phyloP scores from a whole-genome alignment of 2,797 vertebrate genomes.

The Sebastes jordani region DNA sequence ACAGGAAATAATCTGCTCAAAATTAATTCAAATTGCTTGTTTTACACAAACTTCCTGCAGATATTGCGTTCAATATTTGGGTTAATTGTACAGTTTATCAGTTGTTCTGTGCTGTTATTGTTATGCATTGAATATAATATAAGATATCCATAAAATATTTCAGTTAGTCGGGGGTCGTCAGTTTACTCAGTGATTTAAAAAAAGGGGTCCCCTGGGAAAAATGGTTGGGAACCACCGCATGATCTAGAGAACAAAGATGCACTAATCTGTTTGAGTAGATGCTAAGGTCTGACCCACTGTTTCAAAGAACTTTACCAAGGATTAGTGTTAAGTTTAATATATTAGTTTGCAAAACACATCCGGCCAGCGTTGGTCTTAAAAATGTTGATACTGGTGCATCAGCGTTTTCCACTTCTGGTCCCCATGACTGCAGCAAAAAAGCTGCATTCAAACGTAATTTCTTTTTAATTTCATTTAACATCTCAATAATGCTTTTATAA shows the following conservation, averaged over 20 bases:
- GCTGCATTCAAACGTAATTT: slow-evolving; percentile 9
- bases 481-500: slow-evolving; percentile 22
- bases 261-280: neutral
- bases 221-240: too few relatives aligned
- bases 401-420: neutral
- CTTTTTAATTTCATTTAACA: slow-evolving; percentile 25
- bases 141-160: too few relatives aligned
- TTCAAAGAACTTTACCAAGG: neutral
- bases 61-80: accelerated
- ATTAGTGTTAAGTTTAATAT: neutral
- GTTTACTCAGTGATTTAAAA: too few relatives aligned
- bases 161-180: too few relatives aligned
- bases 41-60: too few relatives aligned
- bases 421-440: neutral
- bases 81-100: too few relatives aligned
- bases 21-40: too few relatives aligned
- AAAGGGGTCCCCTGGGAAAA: too few relatives aligned
- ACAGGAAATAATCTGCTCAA: too few relatives aligned
- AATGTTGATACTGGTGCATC: neutral
- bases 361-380: neutral
- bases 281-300: neutral
- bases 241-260: neutral
- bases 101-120: too few relatives aligned
- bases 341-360: neutral
- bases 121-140: too few relatives aligned